Base-by-base conservation (phyloP, 2,888 invertebrate species). In the Eupithecia subfuscata region DNA sequence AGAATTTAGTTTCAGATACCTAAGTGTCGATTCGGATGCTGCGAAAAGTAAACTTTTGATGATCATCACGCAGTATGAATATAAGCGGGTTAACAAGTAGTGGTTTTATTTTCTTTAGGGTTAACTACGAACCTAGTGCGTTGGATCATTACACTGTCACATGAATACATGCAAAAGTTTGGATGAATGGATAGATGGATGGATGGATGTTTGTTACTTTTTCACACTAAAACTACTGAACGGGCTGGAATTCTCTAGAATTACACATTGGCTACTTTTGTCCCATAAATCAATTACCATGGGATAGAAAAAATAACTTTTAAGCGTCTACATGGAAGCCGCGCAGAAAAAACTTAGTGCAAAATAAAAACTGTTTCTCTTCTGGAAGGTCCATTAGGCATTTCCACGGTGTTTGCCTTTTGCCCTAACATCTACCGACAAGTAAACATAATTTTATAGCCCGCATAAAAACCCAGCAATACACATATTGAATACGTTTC, bases 401-500 rank as follows among this genome's bases (percentile, higher is more conserved):
- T 22, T 60, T 56, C 9, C 52, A 60, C 56, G 4, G 11, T 60
- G 60, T 60, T 60, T 25, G 25, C 14, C 25, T 60, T 25, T 25
- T 9, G 6, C 25, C 60, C 12, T 56, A 52, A 52, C 52, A 22
- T 52, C 3, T 63, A 63, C 30, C 14, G 70, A 68, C 65, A 65
- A 64, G 34, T 22, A 56, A 56, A 56, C 22, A 56, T 56, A 11
- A 56, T n/a, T 70, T 71, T 71, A 71, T 73, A 48, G 71, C 76
- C 45, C 70, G 77, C 79, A 64, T 76, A 63, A 48, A 69, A 72
- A 12, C 16, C 40, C 60, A 63, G 48, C 43, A 71, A 76, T 72
- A 71, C 80, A 69, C 78, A 81, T 78, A 82, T 81, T 81, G 79
- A 78, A 76, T 78, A 69, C 77, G 86, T 89, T 88, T 90, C 85